Conservation (phyloP, 2,797 vertebrate species). For the Halcyon chelicuti region DNA sequence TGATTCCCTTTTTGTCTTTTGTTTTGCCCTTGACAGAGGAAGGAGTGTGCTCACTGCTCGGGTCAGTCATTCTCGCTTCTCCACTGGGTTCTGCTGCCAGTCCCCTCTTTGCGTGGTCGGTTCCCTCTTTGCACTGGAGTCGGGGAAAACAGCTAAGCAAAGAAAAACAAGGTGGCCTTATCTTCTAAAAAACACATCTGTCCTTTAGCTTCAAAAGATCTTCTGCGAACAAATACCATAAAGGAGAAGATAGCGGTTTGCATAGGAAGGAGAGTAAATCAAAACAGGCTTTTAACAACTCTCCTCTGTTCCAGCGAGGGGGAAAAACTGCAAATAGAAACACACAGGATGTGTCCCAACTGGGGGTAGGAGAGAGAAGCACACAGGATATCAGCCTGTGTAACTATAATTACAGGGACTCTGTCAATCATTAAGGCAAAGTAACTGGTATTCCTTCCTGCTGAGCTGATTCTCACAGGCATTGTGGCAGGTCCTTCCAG, state of each 20-base stretch:
- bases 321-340: background rate
- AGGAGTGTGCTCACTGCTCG: background rate
- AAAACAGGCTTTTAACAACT: background rate
- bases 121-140: background rate
- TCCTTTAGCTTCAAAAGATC: background rate
- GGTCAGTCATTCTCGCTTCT: background rate
- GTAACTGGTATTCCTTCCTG: constrained; percentile 39
- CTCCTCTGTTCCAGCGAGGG: background rate
- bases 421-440: constrained; percentile 56
- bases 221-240: background rate
- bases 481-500: constrained; percentile 27
- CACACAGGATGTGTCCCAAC: background rate
- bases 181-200: background rate
- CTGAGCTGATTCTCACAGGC: background rate
- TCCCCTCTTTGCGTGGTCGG: background rate
- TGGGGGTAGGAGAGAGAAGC: background rate
- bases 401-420: constrained; percentile 35
- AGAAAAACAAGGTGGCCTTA: background rate
- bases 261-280: background rate
- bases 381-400: background rate
- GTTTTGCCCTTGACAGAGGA: background rate
- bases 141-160: background rate
- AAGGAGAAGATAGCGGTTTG: background rate
- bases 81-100: background rate
- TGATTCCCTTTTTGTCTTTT: background rate